Evolutionary conservation across 2,797 vertebrate genomes (phyloP).

Genomic region (Jordanella pulchra): DNA sequence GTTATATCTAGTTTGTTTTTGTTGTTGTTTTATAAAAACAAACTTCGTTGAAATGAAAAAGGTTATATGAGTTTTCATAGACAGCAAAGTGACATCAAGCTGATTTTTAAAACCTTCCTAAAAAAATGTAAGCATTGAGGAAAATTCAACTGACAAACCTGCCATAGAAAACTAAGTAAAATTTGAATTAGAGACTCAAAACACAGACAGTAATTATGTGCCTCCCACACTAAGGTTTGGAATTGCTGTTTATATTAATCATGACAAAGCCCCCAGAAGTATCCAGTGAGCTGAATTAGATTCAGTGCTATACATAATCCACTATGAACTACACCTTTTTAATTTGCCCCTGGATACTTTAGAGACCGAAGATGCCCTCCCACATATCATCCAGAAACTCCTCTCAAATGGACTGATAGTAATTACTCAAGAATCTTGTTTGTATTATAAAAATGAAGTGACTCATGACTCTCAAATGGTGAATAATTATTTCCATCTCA

Average conservation of each 20-base stretch:
- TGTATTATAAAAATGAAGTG: constrained; percentile 21
- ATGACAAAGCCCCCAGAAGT: background rate
- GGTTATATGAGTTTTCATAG: background rate
- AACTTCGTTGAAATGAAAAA: no score
- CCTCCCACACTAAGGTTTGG: background rate
- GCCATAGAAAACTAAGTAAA: no score
- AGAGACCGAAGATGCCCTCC: constrained; percentile 16
- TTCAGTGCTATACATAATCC: background rate
- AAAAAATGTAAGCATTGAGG: background rate
- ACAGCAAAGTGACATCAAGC: background rate
- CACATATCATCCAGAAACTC: constrained; percentile 45
- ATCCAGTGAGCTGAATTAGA: background rate
- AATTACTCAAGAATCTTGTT: constrained; percentile 29
- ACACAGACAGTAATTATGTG: background rate
- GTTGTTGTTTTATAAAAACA: background rate
- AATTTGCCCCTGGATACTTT: constrained; percentile 64
- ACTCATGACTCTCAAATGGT: constrained; percentile 5
- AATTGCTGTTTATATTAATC: background rate
- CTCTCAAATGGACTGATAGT: constrained; percentile 38
- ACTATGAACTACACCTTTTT: constrained; percentile 40
- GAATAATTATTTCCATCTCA: constrained; percentile 19
- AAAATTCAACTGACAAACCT: background rate
- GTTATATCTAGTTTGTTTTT: no score
- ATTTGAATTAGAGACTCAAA: background rate
- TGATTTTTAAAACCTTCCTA: background rate